phyloP scores from a whole-genome alignment of 1,140 invertebrate species.

The Magallana gigas region DNA sequence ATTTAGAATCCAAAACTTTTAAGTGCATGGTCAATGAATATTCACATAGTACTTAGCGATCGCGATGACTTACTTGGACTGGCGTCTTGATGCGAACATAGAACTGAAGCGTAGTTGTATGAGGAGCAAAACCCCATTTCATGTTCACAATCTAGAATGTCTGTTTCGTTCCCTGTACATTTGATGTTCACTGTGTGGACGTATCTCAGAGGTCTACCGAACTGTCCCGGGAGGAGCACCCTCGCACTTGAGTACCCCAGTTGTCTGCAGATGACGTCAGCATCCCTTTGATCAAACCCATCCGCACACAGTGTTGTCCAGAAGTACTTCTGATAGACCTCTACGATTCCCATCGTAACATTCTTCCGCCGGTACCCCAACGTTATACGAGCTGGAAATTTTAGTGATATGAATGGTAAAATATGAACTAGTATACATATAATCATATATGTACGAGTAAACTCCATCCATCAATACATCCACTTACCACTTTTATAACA shows the following conservation, averaged over 20 bases:
- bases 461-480: background rate
- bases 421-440: background rate
- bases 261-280: slow-evolving; percentile 70
- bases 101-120: slow-evolving; percentile 61
- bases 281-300: slow-evolving; percentile 68
- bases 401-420: background rate
- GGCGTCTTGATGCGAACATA: slow-evolving; percentile 53
- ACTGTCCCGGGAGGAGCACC: slow-evolving; percentile 58
- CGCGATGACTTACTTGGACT: background rate
- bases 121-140: slow-evolving; percentile 52
- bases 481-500: slow-evolving; percentile 65
- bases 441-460: background rate
- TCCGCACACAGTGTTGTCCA: slow-evolving; percentile 72
- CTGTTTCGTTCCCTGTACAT: slow-evolving; percentile 60
- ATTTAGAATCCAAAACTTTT: too few species aligned
- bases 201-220: slow-evolving; percentile 57
- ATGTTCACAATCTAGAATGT: slow-evolving; percentile 57
- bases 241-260: slow-evolving; percentile 71
- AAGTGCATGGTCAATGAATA: too few species aligned
- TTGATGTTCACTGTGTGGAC: slow-evolving; percentile 57
- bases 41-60: too few species aligned
- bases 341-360: slow-evolving; percentile 58
- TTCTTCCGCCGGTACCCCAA: slow-evolving; percentile 57
- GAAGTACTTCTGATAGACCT: slow-evolving; percentile 57
- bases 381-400: slow-evolving; percentile 61